Conservation (phyloP, 2,888 invertebrate genomes). For the Poecilobothrus nobilitatus region DNA sequence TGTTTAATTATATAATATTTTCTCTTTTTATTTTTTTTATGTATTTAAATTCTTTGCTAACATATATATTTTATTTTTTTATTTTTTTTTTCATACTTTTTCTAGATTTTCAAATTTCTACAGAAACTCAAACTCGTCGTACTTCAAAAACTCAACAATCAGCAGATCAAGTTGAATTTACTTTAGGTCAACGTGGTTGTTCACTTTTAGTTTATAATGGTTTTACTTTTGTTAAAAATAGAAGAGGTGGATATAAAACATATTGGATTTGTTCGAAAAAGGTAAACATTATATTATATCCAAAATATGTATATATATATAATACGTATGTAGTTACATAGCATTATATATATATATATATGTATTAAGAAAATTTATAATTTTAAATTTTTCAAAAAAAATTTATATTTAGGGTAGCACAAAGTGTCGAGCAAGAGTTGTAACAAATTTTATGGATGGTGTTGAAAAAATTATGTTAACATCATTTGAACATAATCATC, state of each 20-base stretch:
- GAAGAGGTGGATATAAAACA: slow-evolving; percentile 39
- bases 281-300: slow-evolving; percentile 26
- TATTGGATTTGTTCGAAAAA: slow-evolving; percentile 45
- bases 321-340: too few relatives aligned
- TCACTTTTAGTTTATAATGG: slow-evolving; percentile 37
- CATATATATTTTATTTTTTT: neutral
- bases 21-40: too few relatives aligned
- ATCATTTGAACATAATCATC: slow-evolving; percentile 39
- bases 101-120: slow-evolving; percentile 12
- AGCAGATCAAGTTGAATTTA: slow-evolving; percentile 24
- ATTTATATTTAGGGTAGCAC: slow-evolving; percentile 36
- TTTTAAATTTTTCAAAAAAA: too few relatives aligned
- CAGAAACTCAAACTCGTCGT: neutral
- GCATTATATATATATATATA: too few relatives aligned
- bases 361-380: too few relatives aligned
- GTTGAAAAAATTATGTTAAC: slow-evolving; percentile 40
- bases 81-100: slow-evolving; percentile 12
- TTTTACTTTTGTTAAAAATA: slow-evolving; percentile 40
- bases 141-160: neutral
- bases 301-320: too few relatives aligned
- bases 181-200: slow-evolving; percentile 40
- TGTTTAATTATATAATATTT: too few relatives aligned
- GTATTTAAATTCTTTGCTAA: too few relatives aligned
- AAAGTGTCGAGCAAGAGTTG: slow-evolving; percentile 42
- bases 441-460: slow-evolving; percentile 40